Evolutionary conservation across 2,888 invertebrate species (phyloP), one percentile per base, ranked within the genome.

Genomic region (Lomographa bimaculata): DNA sequence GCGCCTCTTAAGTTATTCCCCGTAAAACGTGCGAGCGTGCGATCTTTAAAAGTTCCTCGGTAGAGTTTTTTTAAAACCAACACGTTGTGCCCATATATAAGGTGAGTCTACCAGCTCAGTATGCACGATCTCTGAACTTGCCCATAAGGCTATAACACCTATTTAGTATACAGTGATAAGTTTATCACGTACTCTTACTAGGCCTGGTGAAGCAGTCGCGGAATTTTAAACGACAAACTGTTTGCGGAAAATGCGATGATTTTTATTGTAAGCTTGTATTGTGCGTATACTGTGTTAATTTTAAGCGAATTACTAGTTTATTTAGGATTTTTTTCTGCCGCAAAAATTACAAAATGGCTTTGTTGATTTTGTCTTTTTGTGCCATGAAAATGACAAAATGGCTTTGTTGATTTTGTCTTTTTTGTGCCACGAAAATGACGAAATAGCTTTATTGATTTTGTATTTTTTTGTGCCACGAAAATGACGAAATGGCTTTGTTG

Each of bases 161-260:
- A 78, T 81, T 79, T 78, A 72, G 69, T 71, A 77, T 78, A 75
- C 76, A 66, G 66, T 52, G 68, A 64, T 85, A 87, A 86, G 85
- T 83, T 79, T 75, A 81, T 71, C 87, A 89, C 87, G 87, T 87
- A 41, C 27, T 48, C 57, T 54, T 60, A 78, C 78, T 69, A 83
- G 82, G 78, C 79, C 60, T 68, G 68, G 42, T 52, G 59, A 50
- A 60, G 64, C 57, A 64, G 62, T 71, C 53, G 46, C 57, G 49
- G 87, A 89, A 89, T 89, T 78, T 87, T 84, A 87, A 87, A 79
- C 71, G 64, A 43, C 60, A 69, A 75, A 76, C 74, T 75, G 77
- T 81, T 69, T 78, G 61, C 56, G 49, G 57, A 59, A 71, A 76
- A 35, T 12, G 3, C 19, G 9, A 20, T 39, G 11, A 37, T 35